These are phyloP conservation scores for Hydrolagus colliei DNA, from an alignment of 2,797 vertebrate species.

Conservation along the genomic window DNA sequence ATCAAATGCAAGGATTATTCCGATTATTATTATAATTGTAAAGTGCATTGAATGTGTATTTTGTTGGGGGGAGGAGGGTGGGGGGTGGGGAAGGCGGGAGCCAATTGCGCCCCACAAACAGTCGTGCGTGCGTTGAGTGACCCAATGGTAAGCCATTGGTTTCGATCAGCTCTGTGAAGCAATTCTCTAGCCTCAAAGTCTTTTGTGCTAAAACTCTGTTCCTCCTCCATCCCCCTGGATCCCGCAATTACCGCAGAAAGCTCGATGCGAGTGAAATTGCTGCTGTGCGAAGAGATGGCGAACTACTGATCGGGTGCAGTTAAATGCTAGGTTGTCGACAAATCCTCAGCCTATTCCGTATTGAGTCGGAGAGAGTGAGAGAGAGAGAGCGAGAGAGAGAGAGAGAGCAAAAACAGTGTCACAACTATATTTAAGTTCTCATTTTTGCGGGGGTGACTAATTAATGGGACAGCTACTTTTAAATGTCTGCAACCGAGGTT, in stretches of 20 bases:
- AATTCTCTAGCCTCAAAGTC: neutral
- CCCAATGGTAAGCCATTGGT: too few species aligned
- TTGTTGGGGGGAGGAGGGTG: too few species aligned
- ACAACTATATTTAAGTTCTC: neutral
- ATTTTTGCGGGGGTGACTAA: neutral
- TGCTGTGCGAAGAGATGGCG: neutral
- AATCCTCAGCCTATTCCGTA: neutral
- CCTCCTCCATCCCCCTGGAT: neutral
- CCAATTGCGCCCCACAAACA: too few species aligned
- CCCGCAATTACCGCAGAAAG: neutral
- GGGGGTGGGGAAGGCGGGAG: too few species aligned
- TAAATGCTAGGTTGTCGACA: neutral
- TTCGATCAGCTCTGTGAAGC: too few species aligned
- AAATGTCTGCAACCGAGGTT: neutral
- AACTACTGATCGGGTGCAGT: neutral
- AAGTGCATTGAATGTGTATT: too few species aligned
- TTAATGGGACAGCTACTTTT: constrained; percentile 1
- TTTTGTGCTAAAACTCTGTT: too few species aligned
- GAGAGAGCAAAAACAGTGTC: neutral
- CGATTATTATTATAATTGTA: too few species aligned
- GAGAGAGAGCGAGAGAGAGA: too few species aligned
- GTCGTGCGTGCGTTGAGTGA: too few species aligned
- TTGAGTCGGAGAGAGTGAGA: neutral
- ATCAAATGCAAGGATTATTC: too few species aligned
- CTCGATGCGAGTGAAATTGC: neutral